Conservation (phyloP, 2,113 vertebrate genomes). For the Scartelaos histophorus region DNA sequence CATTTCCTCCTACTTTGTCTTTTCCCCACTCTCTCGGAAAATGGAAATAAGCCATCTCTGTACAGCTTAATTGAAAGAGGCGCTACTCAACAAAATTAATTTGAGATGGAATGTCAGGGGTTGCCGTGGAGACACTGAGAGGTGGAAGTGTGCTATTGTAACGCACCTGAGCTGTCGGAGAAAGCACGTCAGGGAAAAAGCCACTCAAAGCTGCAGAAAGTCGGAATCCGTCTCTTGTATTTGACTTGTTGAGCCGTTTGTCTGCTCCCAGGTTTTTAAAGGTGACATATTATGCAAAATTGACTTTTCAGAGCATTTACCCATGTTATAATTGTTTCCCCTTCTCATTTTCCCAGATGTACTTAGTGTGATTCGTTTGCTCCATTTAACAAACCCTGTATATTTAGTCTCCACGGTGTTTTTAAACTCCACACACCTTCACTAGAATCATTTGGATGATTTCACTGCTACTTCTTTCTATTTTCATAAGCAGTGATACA, state of each 20-base stretch:
- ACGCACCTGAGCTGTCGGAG: constrained; percentile 35
- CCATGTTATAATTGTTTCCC: too few relatives aligned
- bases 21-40: constrained; percentile 13
- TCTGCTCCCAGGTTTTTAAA: background rate
- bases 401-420: too few relatives aligned
- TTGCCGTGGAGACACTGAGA: constrained; percentile 62
- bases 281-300: too few relatives aligned
- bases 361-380: too few relatives aligned
- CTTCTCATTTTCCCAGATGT: too few relatives aligned
- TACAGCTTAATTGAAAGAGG: constrained; percentile 47
- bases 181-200: constrained; percentile 34
- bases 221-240: constrained; percentile 19
- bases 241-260: constrained; percentile 5
- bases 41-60: constrained; percentile 37
- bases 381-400: too few relatives aligned
- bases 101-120: constrained; percentile 53
- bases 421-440: too few relatives aligned
- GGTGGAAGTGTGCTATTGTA: constrained; percentile 30
- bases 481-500: too few relatives aligned
- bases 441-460: too few relatives aligned
- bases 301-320: too few relatives aligned
- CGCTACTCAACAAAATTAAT: constrained; percentile 54
- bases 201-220: constrained; percentile 14
- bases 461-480: too few relatives aligned
- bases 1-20: constrained; percentile 17